A percentile compares a stretch with the other conserved stretches of the same genome.
phyloP scores from a whole-genome alignment of 2,797 vertebrate species.

The Schizopygopsis pylzovi region DNA sequence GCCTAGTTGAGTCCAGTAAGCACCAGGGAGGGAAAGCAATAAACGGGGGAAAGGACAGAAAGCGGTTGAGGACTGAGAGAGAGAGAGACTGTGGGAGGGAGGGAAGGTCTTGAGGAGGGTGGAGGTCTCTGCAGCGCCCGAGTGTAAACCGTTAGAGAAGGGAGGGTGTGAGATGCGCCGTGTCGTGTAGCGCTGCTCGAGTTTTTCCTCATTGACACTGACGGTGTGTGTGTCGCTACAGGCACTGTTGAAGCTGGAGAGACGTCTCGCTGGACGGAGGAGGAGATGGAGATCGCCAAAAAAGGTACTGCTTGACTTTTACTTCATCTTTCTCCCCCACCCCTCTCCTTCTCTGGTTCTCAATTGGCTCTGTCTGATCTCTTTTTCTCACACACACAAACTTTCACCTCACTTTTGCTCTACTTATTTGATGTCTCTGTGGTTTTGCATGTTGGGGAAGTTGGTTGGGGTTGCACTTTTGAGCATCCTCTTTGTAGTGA shows the following conservation, averaged over 20 bases:
- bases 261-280: conserved; percentile 99
- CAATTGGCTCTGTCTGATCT: conserved; percentile 14
- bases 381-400: conserved; percentile 7
- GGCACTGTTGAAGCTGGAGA: conserved; percentile 92
- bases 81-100: conserved; percentile 64
- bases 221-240: conserved; percentile 71
- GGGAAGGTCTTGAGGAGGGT: conserved; percentile 14
- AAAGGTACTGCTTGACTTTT: conserved; percentile 84
- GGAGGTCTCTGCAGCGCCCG: conserved; percentile 73
- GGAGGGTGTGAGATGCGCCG: conserved; percentile 53
- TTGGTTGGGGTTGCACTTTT: background rate
- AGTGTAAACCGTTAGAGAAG: conserved; percentile 81
- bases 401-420: background rate
- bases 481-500: conserved; percentile 19
- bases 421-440: background rate
- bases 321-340: conserved; percentile 17
- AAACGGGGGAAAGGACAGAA: conserved; percentile 59
- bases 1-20: conserved; percentile 52
- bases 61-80: conserved; percentile 6
- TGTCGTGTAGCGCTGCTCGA: conserved; percentile 61
- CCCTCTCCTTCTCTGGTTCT: background rate
- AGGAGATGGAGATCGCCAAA: conserved; percentile 99
- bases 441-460: conserved; percentile 20
- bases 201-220: conserved; percentile 70
- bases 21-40: conserved; percentile 45